A percentile compares a stretch with the other conserved stretches of the same genome.
Evolutionary conservation across 2,797 vertebrate genomes (phyloP).

Genomic region (Pitangus sulphuratus): DNA sequence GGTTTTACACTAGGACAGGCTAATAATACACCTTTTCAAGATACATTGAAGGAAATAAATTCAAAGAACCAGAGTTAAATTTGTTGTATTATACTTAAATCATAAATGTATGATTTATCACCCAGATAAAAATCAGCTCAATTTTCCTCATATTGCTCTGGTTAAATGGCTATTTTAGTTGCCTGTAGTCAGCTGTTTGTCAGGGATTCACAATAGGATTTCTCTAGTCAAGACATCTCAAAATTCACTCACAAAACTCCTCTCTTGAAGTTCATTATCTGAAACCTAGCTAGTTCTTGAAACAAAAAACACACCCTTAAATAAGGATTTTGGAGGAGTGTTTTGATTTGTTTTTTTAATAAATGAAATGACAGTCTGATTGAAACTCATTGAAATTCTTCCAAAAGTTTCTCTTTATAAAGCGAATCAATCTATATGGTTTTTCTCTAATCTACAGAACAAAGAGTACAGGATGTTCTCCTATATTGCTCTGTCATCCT

Average conservation of each 20-base stretch:
- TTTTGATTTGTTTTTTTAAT: not conserved
- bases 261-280: not conserved
- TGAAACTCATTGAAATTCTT: not conserved
- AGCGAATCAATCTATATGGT: not conserved
- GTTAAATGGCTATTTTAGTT: not conserved
- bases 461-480: not conserved
- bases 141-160: not conserved
- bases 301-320: not conserved
- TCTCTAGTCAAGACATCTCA: not conserved
- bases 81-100: slow-evolving; percentile 43
- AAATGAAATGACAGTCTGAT: not conserved
- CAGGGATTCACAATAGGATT: not conserved
- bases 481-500: not conserved
- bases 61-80: slow-evolving; percentile 34
- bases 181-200: not conserved
- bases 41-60: slow-evolving; percentile 59
- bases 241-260: not conserved
- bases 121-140: not conserved
- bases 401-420: not conserved
- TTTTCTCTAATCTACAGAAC: not conserved
- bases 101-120: slow-evolving; percentile 19
- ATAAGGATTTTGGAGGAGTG: not conserved
- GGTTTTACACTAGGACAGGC: slow-evolving; percentile 70
- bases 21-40: slow-evolving; percentile 68
- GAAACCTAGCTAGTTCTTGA: not conserved